Base-by-base conservation (phyloP, 1,140 invertebrate species). In the Drosophila burlai region DNA sequence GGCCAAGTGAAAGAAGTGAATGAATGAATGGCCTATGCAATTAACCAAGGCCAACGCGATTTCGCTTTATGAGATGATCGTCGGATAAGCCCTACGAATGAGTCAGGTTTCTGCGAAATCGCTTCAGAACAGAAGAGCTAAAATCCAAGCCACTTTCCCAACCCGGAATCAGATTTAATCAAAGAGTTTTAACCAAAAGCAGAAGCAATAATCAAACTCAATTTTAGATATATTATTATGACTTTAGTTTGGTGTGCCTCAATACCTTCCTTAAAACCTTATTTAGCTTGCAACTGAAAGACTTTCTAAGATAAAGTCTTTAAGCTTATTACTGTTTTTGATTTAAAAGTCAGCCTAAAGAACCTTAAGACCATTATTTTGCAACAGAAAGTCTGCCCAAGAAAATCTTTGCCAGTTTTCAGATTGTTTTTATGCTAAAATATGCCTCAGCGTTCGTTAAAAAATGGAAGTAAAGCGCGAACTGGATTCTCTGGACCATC, bases 11-110 rank as follows among this genome's bases (percentile, higher is more conserved):
- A 68, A 54, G 57, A 76, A 77, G 43, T n/a, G 43, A 68, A 49
- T 58, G 49, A 67, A 65, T 76, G 49, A 67, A 76, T 76, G 72
- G 73, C 57, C 68, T 54, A 73, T 63, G 58, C 58, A 52, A 74
- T 74, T 43, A 36, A 45, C 62, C 69, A 74, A 74, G 62, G 62
- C 64, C 73, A 40, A 15, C 7, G 26, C 50, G 46, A 71, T 67
- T 71, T 68, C 40, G 67, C 67, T 54, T 31, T 45, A 43, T 42
- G 46, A 18, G 57, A 52, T 73, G 46, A 76, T 59, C 34, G 29
- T 36, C 13, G 26, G 54, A 73, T 73, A 71, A 58, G 67, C 34
- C 24, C 55, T 49, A 16, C 6, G 18, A 34, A 42, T 71, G 66
- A 74, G 18, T 68, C 45, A 68, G 26, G 43, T 38, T 67, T 68